Evolutionary conservation across 2,113 vertebrate species (phyloP).

Genomic region (Eurypyga helias): DNA sequence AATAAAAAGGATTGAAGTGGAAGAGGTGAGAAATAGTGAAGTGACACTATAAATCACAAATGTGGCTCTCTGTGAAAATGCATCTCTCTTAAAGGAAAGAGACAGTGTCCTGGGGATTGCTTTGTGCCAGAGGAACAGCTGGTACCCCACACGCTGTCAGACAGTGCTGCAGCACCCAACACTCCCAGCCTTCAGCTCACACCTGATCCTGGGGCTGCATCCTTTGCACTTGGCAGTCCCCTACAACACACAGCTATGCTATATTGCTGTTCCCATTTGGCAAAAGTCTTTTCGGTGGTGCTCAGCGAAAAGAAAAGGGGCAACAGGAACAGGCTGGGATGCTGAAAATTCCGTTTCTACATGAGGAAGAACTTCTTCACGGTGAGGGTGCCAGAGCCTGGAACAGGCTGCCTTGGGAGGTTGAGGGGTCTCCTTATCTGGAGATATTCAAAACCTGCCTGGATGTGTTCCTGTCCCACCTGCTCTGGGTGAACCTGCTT

Average conservation of each 20-base stretch:
- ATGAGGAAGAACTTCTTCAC: no score
- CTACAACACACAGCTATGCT: not conserved
- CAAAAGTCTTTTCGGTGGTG: not conserved
- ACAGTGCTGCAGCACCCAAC: not conserved
- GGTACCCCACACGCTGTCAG: not conserved
- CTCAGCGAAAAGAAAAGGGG: no score
- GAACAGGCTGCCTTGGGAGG: no score
- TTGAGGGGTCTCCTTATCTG: no score
- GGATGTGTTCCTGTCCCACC: no score
- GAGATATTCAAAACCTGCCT: no score
- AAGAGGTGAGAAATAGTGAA: not conserved
- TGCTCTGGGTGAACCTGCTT: no score
- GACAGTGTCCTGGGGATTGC: not conserved
- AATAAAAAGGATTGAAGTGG: not conserved
- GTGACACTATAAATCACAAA: not conserved
- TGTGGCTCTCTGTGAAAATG: not conserved
- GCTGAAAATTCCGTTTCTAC: no score
- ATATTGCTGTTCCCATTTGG: not conserved
- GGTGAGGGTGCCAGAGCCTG: no score
- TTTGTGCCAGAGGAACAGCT: not conserved
- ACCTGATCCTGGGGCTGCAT: not conserved
- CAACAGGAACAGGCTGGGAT: no score
- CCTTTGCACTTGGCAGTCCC: not conserved
- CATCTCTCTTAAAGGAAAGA: not conserved
- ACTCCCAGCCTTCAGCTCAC: not conserved